A percentile compares a stretch with the other conserved stretches of the same genome.
phyloP scores from a whole-genome alignment of 92 coral and sea anemone species.

The Nematostella vectensis region DNA sequence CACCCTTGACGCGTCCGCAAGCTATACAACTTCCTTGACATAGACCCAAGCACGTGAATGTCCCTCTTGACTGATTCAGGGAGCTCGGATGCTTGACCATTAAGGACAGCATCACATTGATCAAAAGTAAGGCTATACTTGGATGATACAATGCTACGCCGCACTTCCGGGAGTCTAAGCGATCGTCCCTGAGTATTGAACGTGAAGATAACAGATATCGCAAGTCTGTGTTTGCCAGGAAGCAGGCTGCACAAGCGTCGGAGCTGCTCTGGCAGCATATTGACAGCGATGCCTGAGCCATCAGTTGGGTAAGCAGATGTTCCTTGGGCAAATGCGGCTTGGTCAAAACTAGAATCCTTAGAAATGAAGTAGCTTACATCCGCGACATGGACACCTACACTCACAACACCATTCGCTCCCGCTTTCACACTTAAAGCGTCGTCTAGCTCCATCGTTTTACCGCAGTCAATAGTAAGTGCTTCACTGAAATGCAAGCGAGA shows the following conservation, averaged over 20 bases:
- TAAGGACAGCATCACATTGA: constrained; percentile 65
- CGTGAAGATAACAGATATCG: constrained; percentile 63
- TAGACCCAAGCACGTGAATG: constrained; percentile 40
- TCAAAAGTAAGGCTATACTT: constrained; percentile 65
- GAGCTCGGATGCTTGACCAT: constrained; percentile 14
- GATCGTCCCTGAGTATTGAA: constrained; percentile 50
- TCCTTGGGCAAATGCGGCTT: constrained; percentile 62
- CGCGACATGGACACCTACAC: constrained; percentile 72
- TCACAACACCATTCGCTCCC: constrained; percentile 31
- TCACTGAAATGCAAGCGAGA: constrained; percentile 44
- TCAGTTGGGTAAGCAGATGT: constrained; percentile 59
- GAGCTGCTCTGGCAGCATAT: constrained; percentile 67
- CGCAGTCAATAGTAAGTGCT: constrained; percentile 67
- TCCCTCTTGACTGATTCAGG: constrained; percentile 36
- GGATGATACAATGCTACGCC: constrained; percentile 68
- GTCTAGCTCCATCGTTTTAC: constrained; percentile 63
- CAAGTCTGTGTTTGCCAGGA: constrained; percentile 65
- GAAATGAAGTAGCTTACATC: constrained; percentile 80
- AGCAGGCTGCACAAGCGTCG: constrained; percentile 66
- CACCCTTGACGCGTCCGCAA: constrained; percentile 35
- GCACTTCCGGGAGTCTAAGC: constrained; percentile 44
- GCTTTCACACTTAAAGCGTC: constrained; percentile 68
- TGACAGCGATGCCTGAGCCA: constrained; percentile 25
- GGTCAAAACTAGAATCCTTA: constrained; percentile 55
- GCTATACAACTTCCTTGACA: constrained; percentile 63